Conservation (phyloP, 2,888 invertebrate species). For the Crioceris asparagi region DNA sequence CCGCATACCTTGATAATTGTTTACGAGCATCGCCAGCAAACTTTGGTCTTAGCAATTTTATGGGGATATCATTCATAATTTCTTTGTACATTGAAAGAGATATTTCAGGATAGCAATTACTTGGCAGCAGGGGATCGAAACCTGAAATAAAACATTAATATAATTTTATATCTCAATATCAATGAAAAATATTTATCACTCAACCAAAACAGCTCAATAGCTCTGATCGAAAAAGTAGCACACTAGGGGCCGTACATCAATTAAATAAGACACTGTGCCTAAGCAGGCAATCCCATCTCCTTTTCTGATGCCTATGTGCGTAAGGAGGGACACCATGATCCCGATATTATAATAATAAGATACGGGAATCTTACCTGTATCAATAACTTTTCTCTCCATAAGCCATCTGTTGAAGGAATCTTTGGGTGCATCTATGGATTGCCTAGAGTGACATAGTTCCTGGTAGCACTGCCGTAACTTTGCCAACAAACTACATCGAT, state of each 20-base stretch:
- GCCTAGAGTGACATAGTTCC: slow-evolving; percentile 85
- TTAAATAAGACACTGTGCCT: too few relatives aligned
- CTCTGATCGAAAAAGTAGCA: too few relatives aligned
- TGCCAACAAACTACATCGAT: slow-evolving; percentile 67
- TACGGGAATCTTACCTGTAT: slow-evolving; percentile 47
- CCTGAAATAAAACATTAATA: slow-evolving; percentile 44
- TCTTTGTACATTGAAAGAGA: slow-evolving; percentile 93
- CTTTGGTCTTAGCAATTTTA: slow-evolving; percentile 89
- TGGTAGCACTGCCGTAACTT: slow-evolving; percentile 87
- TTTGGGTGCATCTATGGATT: slow-evolving; percentile 88
- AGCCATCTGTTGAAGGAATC: slow-evolving; percentile 96
- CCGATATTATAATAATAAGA: too few relatives aligned
- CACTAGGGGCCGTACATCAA: too few relatives aligned
- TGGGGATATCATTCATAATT: slow-evolving; percentile 96
- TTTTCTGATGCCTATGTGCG: too few relatives aligned
- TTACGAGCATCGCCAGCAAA: slow-evolving; percentile 93
- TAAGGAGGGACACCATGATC: too few relatives aligned
- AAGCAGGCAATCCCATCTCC: too few relatives aligned
- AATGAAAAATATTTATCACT: too few relatives aligned
- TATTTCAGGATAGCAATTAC: slow-evolving; percentile 84
- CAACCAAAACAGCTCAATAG: too few relatives aligned
- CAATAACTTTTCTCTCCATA: slow-evolving; percentile 87
- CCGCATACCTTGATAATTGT: slow-evolving; percentile 76
- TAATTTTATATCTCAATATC: not conserved
- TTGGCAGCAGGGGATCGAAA: slow-evolving; percentile 82